A percentile compares a stretch with the other conserved stretches of the same genome.
Evolutionary conservation across 2,797 vertebrate genomes (phyloP).

Genomic region (Cygnus olor): DNA sequence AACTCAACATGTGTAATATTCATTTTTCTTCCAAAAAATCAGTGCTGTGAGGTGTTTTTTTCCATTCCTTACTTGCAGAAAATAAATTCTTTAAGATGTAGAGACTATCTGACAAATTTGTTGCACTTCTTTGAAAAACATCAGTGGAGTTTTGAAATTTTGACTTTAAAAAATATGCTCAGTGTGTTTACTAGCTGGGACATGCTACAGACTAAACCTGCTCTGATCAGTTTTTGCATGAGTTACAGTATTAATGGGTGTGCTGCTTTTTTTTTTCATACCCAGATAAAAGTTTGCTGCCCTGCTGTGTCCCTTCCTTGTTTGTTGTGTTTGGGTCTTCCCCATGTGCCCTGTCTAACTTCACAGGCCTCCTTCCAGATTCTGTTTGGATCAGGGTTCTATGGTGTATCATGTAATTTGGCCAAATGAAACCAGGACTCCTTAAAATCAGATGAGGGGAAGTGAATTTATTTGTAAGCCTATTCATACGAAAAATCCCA

Average conservation of each 20-base stretch:
- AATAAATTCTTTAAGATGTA: neutral
- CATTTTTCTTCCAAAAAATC: neutral
- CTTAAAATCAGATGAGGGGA: neutral
- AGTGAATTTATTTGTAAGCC: neutral
- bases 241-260: neutral
- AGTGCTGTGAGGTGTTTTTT: fast-evolving
- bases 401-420: neutral
- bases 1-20: neutral
- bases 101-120: neutral
- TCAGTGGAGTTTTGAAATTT: neutral
- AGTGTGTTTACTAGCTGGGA: neutral
- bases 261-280: neutral
- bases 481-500: neutral
- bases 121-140: neutral
- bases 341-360: neutral
- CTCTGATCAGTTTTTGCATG: neutral
- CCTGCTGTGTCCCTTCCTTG: neutral
- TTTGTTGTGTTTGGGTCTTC: neutral
- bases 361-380: neutral
- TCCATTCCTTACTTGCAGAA: neutral
- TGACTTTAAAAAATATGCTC: neutral
- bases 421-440: neutral
- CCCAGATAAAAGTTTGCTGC: neutral
- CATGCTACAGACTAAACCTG: neutral
- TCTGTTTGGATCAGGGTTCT: neutral